A percentile compares a stretch with the other conserved stretches of the same genome.
These are phyloP conservation scores for Cynaeus angustus DNA, from an alignment of 2,888 invertebrate genomes.

Conservation along the genomic window DNA sequence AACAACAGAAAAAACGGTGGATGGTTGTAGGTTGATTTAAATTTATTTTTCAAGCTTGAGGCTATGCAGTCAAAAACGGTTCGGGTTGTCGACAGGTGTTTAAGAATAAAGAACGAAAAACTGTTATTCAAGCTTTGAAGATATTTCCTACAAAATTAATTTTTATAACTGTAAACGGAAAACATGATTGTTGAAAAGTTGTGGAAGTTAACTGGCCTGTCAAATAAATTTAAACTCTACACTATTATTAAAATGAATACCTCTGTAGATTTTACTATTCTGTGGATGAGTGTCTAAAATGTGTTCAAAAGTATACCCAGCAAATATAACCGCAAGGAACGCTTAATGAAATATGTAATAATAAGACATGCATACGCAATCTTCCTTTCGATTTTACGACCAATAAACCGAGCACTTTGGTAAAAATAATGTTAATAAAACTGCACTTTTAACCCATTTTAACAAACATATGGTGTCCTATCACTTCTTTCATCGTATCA, in stretches of 20 bases:
- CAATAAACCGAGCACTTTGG: conserved; percentile 1
- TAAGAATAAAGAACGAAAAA: conserved; percentile 6
- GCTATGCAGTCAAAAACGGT: conserved; percentile 12
- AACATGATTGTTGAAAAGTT: neutral
- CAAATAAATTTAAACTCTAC: no score
- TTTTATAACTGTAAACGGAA: neutral
- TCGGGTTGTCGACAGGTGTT: conserved; percentile 30
- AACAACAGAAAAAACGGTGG: conserved; percentile 12
- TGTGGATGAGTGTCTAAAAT: no score
- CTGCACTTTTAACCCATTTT: neutral
- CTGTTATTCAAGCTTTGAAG: conserved; percentile 2
- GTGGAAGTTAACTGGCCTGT: no score
- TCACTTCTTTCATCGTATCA: neutral
- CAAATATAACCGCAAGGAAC: no score
- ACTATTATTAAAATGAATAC: no score
- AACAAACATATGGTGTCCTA: neutral
- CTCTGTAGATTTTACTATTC: no score
- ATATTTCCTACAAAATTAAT: conserved; percentile 1
- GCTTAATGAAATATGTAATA: neutral
- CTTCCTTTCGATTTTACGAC: conserved; percentile 2
- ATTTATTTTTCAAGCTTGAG: conserved; percentile 27
- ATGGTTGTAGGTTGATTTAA: conserved; percentile 28
- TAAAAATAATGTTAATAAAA: neutral
- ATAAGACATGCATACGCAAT: neutral
- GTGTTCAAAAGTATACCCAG: no score